phyloP scores from a whole-genome alignment of 2,888 invertebrate genomes.

The Acleris emargana region DNA sequence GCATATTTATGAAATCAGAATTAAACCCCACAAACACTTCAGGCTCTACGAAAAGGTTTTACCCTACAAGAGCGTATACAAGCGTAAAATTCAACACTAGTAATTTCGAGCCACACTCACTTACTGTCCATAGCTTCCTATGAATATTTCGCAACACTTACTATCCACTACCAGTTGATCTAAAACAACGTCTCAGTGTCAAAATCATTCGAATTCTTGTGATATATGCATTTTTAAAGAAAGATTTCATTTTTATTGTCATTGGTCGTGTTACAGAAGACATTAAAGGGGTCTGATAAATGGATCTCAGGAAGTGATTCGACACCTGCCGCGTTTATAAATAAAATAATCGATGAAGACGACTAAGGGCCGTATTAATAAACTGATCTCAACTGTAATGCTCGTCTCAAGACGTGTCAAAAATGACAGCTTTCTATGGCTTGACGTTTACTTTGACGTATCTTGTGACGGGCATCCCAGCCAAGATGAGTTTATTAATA shows the following conservation, averaged over 20 bases:
- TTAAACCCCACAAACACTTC: too few relatives aligned
- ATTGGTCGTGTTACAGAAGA: not conserved
- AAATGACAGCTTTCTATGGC: too few relatives aligned
- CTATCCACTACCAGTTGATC: conserved; percentile 52
- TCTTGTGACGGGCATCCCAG: too few relatives aligned
- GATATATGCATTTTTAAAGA: not conserved
- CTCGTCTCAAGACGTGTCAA: too few relatives aligned
- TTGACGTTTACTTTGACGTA: too few relatives aligned
- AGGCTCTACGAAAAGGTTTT: too few relatives aligned
- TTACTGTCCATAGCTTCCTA: conserved; percentile 57
- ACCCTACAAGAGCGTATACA: too few relatives aligned
- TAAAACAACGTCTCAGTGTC: conserved; percentile 53
- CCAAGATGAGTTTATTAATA: too few relatives aligned
- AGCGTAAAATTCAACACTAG: too few relatives aligned
- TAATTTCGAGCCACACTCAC: conserved; percentile 41
- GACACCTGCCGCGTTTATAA: not conserved
- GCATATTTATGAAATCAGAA: too few relatives aligned
- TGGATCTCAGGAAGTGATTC: conserved; percentile 4
- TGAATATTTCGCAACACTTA: conserved; percentile 54
- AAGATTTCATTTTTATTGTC: not conserved
- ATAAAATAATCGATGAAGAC: conserved; percentile 12
- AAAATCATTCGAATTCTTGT: not conserved
- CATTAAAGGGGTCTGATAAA: not conserved
- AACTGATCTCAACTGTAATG: too few relatives aligned
- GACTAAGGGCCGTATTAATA: too few relatives aligned